Percentiles rank a stretch among this genome's conserved stretches.
Evolutionary conservation across 2,797 vertebrate species (phyloP).

Genomic region (Acrossocheilus fasciatus): DNA sequence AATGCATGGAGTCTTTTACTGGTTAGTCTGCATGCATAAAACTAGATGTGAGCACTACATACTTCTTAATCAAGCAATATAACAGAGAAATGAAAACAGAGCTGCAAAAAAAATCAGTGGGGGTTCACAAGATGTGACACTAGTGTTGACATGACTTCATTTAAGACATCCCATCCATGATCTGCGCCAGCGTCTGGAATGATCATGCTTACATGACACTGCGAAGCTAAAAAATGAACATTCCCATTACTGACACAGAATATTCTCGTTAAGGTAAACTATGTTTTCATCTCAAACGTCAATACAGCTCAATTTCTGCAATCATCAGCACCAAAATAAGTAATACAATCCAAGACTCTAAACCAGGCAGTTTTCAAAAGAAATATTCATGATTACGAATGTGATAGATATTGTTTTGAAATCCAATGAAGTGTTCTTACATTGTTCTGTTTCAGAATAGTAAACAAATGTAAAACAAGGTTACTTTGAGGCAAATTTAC

Average conservation of each 20-base stretch:
- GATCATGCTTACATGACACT: slow-evolving; percentile 64
- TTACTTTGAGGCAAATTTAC: not conserved
- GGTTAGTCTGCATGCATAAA: slow-evolving; percentile 65
- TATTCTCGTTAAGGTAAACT: slow-evolving; percentile 6
- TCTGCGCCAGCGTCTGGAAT: slow-evolving; percentile 57
- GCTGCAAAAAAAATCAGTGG: slow-evolving; percentile 59
- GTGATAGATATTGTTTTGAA: not conserved
- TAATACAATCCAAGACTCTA: slow-evolving; percentile 31
- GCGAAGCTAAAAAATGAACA: slow-evolving; percentile 21
- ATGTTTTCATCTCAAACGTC: not conserved
- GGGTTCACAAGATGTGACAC: slow-evolving; percentile 60
- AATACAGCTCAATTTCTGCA: slow-evolving; percentile 14
- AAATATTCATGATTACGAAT: not conserved
- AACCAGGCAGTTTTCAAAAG: not conserved
- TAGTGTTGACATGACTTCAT: slow-evolving; percentile 50
- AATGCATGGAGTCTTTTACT: slow-evolving; percentile 74
- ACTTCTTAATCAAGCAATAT: slow-evolving; percentile 62
- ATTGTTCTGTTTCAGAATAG: not conserved
- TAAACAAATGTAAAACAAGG: not conserved
- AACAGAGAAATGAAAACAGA: slow-evolving; percentile 62
- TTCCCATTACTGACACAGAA: slow-evolving; percentile 16
- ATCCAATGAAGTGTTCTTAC: not conserved
- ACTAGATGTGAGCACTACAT: slow-evolving; percentile 58
- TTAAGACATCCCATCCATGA: slow-evolving; percentile 48
- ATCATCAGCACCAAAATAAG: slow-evolving; percentile 45